phyloP scores from a whole-genome alignment of 2,797 vertebrate genomes.

The Amphiprion clarkii region DNA sequence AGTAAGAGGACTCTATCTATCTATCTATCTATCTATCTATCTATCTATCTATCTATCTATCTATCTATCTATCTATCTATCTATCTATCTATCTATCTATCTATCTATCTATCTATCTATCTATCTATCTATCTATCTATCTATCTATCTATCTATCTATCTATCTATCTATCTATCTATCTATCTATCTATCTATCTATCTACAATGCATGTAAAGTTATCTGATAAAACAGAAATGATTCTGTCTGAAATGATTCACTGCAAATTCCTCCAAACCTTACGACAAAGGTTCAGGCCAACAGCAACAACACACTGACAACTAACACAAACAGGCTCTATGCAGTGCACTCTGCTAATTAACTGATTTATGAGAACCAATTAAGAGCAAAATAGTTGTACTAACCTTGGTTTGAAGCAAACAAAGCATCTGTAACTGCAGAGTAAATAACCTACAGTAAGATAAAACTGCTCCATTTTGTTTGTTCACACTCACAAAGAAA shows the following conservation, averaged over 20 bases:
- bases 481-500: not conserved
- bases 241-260: not conserved
- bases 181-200: too few relatives aligned
- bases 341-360: conserved; percentile 14
- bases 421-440: conserved; percentile 6
- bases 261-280: not conserved
- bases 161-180: too few relatives aligned
- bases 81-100: too few relatives aligned
- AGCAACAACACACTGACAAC: not conserved
- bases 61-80: too few relatives aligned
- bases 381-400: not conserved
- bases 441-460: conserved; percentile 2
- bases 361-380: conserved; percentile 17
- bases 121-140: too few relatives aligned
- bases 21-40: too few relatives aligned
- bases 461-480: conserved; percentile 1
- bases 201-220: too few relatives aligned
- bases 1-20: too few relatives aligned
- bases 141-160: too few relatives aligned
- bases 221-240: too few relatives aligned
- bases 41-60: too few relatives aligned
- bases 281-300: not conserved
- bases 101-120: too few relatives aligned
- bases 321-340: not conserved
- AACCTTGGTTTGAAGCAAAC: conserved; percentile 13